Percentiles rank a stretch among this genome's conserved stretches.
phyloP scores from a whole-genome alignment of 1,140 invertebrate species.

The Zeugodacus cucurbitae region DNA sequence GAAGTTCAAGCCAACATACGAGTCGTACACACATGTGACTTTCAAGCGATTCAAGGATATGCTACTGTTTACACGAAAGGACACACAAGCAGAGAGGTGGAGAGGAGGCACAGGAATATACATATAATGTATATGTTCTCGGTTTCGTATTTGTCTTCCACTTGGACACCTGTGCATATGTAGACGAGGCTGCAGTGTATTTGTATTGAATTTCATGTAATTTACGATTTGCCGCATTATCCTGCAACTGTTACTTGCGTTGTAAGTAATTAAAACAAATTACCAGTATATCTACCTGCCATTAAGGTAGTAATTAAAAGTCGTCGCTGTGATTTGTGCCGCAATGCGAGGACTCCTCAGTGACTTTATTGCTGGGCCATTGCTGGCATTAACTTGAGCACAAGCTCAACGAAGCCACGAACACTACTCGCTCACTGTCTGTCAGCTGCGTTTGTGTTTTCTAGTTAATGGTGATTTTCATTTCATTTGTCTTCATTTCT shows the following conservation, averaged over 20 bases:
- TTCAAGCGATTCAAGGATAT: not conserved
- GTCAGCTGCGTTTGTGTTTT: not conserved
- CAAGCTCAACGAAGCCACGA: not conserved
- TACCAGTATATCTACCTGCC: slow-evolving; percentile 16
- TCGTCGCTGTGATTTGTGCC: slow-evolving; percentile 5
- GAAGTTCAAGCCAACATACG: not conserved
- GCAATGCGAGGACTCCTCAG: not conserved
- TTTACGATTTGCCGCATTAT: not conserved
- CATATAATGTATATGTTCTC: not conserved
- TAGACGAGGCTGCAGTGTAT: not conserved
- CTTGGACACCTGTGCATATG: not conserved
- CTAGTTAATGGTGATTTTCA: slow-evolving; percentile 12
- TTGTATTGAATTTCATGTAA: not conserved
- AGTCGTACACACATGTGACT: not conserved
- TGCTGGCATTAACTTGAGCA: not conserved
- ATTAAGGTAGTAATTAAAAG: slow-evolving; percentile 33
- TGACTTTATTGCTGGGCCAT: not conserved
- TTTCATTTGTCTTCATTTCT: slow-evolving; percentile 20
- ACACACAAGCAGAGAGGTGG: not conserved
- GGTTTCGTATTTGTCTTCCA: not conserved
- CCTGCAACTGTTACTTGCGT: not conserved
- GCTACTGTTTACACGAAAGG: not conserved
- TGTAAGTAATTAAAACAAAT: slow-evolving; percentile 33
- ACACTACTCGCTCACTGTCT: not conserved
- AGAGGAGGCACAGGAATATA: not conserved